phyloP scores from a whole-genome alignment of 2,888 invertebrate species.

The Lasioglossum malachurum region DNA sequence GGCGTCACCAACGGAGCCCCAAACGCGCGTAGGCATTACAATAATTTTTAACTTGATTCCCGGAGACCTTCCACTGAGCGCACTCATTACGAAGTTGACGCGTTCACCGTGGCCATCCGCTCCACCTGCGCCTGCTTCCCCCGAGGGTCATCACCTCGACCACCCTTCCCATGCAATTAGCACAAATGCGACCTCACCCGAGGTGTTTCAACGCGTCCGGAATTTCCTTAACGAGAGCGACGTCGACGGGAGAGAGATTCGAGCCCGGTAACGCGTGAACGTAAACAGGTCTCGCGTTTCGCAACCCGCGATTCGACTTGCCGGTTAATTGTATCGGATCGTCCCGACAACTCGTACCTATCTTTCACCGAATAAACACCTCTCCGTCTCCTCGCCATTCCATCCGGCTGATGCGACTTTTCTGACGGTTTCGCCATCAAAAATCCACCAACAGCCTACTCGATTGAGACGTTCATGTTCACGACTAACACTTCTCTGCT shows the following conservation, averaged over 20 bases:
- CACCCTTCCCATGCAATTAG: conserved; percentile 50
- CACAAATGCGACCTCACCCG: conserved; percentile 50
- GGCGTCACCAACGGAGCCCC: neutral
- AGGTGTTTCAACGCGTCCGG: conserved; percentile 13
- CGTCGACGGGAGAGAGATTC: neutral
- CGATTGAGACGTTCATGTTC: neutral
- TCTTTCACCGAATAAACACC: neutral
- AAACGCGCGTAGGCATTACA: conserved; percentile 11
- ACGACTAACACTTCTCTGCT: too few relatives aligned
- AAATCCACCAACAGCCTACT: neutral
- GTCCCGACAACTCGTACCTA: neutral
- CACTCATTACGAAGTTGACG: conserved; percentile 49
- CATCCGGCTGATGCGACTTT: neutral
- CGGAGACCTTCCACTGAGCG: conserved; percentile 16
- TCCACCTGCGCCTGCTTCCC: conserved; percentile 35
- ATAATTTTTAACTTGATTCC: conserved; percentile 43
- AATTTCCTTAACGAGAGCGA: conserved; percentile 38
- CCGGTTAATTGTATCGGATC: neutral
- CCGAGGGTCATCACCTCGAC: conserved; percentile 39
- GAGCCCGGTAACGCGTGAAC: conserved; percentile 8
- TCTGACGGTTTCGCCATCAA: neutral
- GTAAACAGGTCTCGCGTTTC: neutral
- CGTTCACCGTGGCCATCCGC: conserved; percentile 45
- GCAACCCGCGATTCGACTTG: neutral
- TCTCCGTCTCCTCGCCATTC: neutral